A percentile compares a stretch with the other conserved stretches of the same genome.
Evolutionary conservation across 2,797 vertebrate genomes (phyloP).

Genomic region (Paedocypris micromegethes): DNA sequence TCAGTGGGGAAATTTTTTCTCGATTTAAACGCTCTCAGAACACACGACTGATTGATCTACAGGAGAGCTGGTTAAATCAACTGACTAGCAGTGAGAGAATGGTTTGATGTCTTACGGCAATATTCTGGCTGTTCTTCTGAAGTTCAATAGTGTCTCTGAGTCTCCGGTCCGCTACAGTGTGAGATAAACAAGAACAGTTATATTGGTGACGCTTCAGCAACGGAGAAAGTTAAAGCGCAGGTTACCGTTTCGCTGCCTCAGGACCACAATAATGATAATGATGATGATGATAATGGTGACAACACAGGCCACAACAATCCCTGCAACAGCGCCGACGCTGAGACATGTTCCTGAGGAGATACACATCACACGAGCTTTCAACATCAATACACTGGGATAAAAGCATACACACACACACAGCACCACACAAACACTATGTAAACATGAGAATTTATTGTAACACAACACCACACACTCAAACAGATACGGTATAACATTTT

Average conservation of each 20-base stretch:
- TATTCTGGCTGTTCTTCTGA: conserved; percentile 54
- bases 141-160: conserved; percentile 36
- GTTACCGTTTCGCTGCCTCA: conserved; percentile 52
- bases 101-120: conserved; percentile 53
- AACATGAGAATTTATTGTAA: too few species aligned
- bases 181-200: neutral
- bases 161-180: conserved; percentile 51
- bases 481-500: too few species aligned
- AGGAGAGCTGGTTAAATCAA: too few species aligned
- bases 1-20: too few species aligned
- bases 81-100: neutral
- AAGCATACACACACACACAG: neutral
- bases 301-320: conserved; percentile 76
- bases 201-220: neutral
- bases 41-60: too few species aligned
- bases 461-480: too few species aligned
- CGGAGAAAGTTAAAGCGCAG: too few species aligned
- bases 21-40: too few species aligned
- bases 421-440: too few species aligned
- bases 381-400: neutral
- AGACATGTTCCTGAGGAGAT: conserved; percentile 64
- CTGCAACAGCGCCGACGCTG: conserved; percentile 72
- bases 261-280: conserved; percentile 60
- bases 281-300: conserved; percentile 66
- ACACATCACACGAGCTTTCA: conserved; percentile 6